Conservation (phyloP, 1,140 invertebrate species). For the Rhynchophorus ferrugineus region DNA sequence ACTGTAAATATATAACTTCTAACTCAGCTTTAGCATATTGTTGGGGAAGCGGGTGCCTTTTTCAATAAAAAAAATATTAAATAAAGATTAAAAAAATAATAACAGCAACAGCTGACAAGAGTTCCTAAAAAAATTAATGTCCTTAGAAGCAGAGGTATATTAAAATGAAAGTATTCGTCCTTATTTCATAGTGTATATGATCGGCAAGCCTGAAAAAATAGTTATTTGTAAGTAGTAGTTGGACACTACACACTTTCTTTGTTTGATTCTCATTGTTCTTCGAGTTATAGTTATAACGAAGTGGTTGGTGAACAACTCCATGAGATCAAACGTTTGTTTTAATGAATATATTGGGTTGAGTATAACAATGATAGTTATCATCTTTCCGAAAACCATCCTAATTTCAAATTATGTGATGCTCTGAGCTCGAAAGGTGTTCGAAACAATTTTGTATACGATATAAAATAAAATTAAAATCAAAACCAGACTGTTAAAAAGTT, state of each 20-base stretch:
- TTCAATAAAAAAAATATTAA: constrained; percentile 29
- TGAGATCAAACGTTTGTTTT: too few species aligned
- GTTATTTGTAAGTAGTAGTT: constrained; percentile 2
- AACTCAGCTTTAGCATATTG: constrained; percentile 28
- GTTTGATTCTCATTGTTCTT: too few species aligned
- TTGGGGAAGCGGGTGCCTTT: constrained; percentile 43
- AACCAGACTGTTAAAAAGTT: too few species aligned
- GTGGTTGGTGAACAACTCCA: too few species aligned
- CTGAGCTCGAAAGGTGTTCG: too few species aligned
- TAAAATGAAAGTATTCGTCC: constrained; percentile 20
- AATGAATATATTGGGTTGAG: too few species aligned
- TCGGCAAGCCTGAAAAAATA: constrained; percentile 6
- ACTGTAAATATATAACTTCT: constrained; percentile 9
- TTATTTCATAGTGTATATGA: background rate
- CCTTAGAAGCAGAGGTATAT: constrained; percentile 18
- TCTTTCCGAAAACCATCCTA: too few species aligned
- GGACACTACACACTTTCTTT: background rate
- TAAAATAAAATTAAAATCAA: too few species aligned
- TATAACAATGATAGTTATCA: too few species aligned
- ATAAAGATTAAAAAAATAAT: background rate
- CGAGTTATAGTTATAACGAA: too few species aligned
- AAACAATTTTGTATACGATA: too few species aligned
- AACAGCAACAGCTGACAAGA: constrained; percentile 32
- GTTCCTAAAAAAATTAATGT: constrained; percentile 36
- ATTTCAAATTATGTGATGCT: too few species aligned